These are phyloP conservation scores for Sialia sialis DNA, from an alignment of 2,113 vertebrate species.

Conservation along the genomic window DNA sequence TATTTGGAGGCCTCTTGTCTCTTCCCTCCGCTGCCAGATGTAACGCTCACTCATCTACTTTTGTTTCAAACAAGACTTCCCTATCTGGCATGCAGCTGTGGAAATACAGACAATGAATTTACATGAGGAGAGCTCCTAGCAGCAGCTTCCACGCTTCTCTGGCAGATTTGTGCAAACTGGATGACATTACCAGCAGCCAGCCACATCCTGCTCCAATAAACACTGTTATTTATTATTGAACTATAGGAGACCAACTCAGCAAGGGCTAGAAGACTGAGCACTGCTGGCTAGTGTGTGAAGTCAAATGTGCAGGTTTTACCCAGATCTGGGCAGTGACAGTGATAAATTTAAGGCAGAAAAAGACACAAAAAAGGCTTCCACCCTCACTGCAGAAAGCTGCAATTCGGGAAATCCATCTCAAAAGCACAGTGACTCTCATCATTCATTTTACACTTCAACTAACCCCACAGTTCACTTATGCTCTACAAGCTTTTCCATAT, in stretches of 20 bases:
- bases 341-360: not conserved
- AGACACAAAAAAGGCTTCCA: not conserved
- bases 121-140: slow-evolving; percentile 1
- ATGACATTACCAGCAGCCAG: slow-evolving; percentile 36
- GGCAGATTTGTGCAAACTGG: slow-evolving; percentile 27
- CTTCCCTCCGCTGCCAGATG: not conserved
- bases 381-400: not conserved
- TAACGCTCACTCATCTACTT: not conserved
- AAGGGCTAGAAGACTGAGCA: not conserved
- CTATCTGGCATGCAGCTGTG: slow-evolving; percentile 10
- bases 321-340: not conserved
- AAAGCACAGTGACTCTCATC: not conserved
- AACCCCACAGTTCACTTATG: not conserved
- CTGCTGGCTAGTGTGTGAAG: not conserved
- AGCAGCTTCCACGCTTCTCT: not conserved
- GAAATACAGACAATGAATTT: not conserved
- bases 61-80: not conserved
- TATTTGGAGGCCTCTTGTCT: not conserved
- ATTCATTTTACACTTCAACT: not conserved
- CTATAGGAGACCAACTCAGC: not conserved
- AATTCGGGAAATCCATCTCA: not conserved
- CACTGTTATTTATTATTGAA: slow-evolving; percentile 1
- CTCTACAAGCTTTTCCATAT: not conserved
- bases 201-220: slow-evolving; percentile 28
- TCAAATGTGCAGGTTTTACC: not conserved